Base-by-base conservation (phyloP, 2,888 invertebrate genomes). In the Spilarctia lutea region DNA sequence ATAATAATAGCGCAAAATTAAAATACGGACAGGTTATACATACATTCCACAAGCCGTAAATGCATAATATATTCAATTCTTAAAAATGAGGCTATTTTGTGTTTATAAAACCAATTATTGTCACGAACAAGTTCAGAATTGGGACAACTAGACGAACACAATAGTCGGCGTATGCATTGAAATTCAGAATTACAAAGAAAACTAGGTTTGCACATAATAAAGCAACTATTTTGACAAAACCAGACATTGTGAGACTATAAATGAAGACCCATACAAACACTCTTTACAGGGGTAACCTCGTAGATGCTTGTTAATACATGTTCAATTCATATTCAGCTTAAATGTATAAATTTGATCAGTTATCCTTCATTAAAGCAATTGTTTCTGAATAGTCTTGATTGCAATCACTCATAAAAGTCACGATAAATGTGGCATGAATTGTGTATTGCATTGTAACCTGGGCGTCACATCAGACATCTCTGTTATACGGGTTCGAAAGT, bases 1-100 rank as follows among this genome's bases (percentile, higher is more conserved):
- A 92, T 93, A 90, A 93, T 93, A 94, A 93, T 93, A 94, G 95
- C 95, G 95, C 94, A 95, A 93, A 89, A 87, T 87, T 91, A 56
- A 65, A 56, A 24, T 70, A 66, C 74, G 63, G 10, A 72, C 74
- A 71, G 60, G 68, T 80, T 76, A 73, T 71, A 77, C 30, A 67
- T 77, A 78, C 84, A 83, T 83, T 85, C 82, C 83, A 81, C 68
- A 39, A 30, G 18, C 24, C 42, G 42, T 63, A 24, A 71, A 60
- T 71, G 30, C 63, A 20, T 35, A 69, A 20, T 8, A 63, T 63
- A 20, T 16, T 45, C 11, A 27, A n/a, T n/a, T n/a, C 24, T 6
- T 60, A 56, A 70, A 52, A 56, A 27, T 18, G 35, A 35, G 35
- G 33, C 33, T 48, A 24, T 27, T 52, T 13, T 11, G 20, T 24